Conservation (phyloP, 2,888 invertebrate species). For the Trichopria drosophilae region DNA sequence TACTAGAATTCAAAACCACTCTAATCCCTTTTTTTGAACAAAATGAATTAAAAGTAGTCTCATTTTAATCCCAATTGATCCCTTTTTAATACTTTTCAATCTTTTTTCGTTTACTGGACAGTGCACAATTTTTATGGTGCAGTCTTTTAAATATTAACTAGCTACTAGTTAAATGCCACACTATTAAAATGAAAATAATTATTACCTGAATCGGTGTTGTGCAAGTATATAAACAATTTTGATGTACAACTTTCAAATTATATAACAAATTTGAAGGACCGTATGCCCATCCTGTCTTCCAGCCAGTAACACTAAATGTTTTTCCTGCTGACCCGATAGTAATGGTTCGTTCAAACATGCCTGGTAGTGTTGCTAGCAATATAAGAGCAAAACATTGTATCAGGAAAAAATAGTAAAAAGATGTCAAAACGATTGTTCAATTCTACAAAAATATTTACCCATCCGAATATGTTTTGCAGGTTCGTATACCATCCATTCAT, state of each 20-base stretch:
- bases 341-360: conserved; percentile 97
- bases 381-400: conserved; percentile 12
- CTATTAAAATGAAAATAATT: conserved; percentile 5
- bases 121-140: too few species aligned
- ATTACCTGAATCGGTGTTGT: conserved; percentile 80
- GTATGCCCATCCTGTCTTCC: conserved; percentile 97
- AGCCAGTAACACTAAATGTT: conserved; percentile 96
- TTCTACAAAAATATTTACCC: conserved; percentile 61
- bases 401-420: neutral
- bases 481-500: conserved; percentile 94
- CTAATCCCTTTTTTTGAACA: too few species aligned
- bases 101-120: too few species aligned
- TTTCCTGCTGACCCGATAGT: conserved; percentile 98
- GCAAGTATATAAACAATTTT: conserved; percentile 92
- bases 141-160: conserved; percentile 1
- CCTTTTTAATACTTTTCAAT: too few species aligned
- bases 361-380: conserved; percentile 81
- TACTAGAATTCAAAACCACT: too few species aligned
- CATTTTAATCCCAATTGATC: too few species aligned
- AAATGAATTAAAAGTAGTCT: too few species aligned
- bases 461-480: conserved; percentile 85
- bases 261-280: conserved; percentile 80
- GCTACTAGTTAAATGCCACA: conserved; percentile 2
- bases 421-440: neutral
- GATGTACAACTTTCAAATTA: conserved; percentile 87